Percentiles rank a stretch among this genome's conserved stretches.
These are phyloP conservation scores for Ophioninae sp. DNA, from an alignment of 2,888 invertebrate species.

Conservation along the genomic window DNA sequence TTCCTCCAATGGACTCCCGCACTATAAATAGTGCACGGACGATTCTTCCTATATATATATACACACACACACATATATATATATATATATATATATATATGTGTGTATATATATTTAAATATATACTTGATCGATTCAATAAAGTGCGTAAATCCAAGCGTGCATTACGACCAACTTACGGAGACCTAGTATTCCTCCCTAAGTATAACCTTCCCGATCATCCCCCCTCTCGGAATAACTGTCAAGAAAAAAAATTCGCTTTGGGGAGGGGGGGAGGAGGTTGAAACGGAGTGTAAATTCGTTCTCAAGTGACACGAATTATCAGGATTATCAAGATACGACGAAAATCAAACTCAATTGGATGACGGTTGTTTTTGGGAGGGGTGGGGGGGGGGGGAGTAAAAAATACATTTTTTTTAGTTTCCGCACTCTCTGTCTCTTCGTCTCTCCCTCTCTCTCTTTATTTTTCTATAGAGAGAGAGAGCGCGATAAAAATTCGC, in stretches of 20 bases:
- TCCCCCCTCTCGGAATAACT: neutral
- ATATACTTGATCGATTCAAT: too few species aligned
- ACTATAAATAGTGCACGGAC: constrained; percentile 15
- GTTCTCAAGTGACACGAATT: constrained; percentile 38
- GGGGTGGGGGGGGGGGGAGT: neutral
- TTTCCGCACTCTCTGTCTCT: neutral
- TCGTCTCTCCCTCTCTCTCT: neutral
- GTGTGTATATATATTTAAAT: too few species aligned
- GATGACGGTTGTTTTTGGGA: too few species aligned
- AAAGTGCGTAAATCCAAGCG: constrained; percentile 7
- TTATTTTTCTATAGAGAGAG: too few species aligned
- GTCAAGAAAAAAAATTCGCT: neutral
- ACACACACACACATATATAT: too few species aligned
- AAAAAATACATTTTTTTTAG: neutral
- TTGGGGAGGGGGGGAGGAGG: neutral
- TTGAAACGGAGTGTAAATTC: constrained; percentile 33
- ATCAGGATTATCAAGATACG: too few species aligned
- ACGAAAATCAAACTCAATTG: too few species aligned
- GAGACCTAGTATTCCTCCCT: neutral
- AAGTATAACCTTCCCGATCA: neutral
- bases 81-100: too few species aligned
- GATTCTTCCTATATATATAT: neutral
- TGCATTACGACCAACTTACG: neutral
- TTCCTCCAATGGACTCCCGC: constrained; percentile 31
- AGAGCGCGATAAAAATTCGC: too few species aligned